Evolutionary conservation across 1,140 invertebrate genomes (phyloP), one percentile per base, ranked within the genome.

Genomic region (Ruditapes philippinarum): DNA sequence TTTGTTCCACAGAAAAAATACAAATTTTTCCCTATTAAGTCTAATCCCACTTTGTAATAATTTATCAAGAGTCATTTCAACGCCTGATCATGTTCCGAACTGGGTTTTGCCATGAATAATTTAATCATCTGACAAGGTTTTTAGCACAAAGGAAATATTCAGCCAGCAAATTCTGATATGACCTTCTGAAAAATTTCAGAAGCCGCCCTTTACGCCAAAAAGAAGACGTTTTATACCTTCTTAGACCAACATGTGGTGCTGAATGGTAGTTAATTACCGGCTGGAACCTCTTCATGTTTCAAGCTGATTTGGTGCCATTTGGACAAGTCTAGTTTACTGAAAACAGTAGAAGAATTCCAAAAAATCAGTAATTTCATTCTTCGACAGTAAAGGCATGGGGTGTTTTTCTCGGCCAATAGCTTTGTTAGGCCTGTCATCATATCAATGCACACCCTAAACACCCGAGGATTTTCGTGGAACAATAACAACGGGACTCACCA

Each of bases 281-380:
- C 73, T 85, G 42, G 82, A 89, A n/a, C n/a, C 68, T 80, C 49
- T 54, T 92, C 84, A 28, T 94, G 76, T n/a, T 76, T 92, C 91
- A 19, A 94, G n/a, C 54, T 94, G 93, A 65, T n/a, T n/a, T 94
- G 93, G 81, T 88, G 94, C 7, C 70, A 91, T 17, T 78, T 89
- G 9, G 42, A 38, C 0, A 94, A 85, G 57, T 94, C 91, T 17
- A 94, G 25, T 42, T 91, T 92, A 36, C 86, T 90, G n/a, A 94
- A 94, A 0, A 90, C 45, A 0, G 25, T n/a, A 62, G 79, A 19
- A n/a, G 25, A n/a, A 40, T 81, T 81, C 31, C n/a, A n/a, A n/a
- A n/a, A 81, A 36, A 11, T 84, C 42, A 22, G 28, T 31, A 22
- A 84, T n/a, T 25, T 19, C 36, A 25, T 36, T 70, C 68, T 14